phyloP scores from a whole-genome alignment of 30 jellyfish, hydroid and myxozoan species.

The Mastigias papua region DNA sequence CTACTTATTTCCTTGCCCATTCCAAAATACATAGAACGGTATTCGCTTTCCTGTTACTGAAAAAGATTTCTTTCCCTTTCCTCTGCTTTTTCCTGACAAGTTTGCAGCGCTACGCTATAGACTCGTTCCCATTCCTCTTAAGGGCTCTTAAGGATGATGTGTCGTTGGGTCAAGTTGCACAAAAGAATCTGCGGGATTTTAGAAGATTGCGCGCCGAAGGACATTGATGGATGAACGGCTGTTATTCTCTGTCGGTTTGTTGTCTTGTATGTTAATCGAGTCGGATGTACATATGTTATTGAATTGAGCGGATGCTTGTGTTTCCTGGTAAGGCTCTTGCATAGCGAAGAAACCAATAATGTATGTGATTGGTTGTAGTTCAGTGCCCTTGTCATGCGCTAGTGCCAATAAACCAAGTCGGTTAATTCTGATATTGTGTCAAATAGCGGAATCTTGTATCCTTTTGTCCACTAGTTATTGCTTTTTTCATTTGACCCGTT shows the following conservation, averaged over 20 bases:
- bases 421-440: no score
- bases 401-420: no score
- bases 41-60: conserved; percentile 14
- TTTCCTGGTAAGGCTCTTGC: conserved; percentile 50
- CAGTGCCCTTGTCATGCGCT: no score
- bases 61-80: not conserved
- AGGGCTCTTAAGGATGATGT: no score
- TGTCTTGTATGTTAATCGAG: not conserved
- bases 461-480: no score
- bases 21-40: conserved; percentile 1
- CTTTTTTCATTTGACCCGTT: no score
- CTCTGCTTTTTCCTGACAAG: conserved; percentile 14
- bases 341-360: not conserved
- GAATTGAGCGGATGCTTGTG: conserved; percentile 41
- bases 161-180: conserved; percentile 15
- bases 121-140: conserved; percentile 45
- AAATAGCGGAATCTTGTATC: no score
- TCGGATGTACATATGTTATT: not conserved
- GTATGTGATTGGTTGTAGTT: not conserved
- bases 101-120: not conserved
- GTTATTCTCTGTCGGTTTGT: conserved; percentile 17
- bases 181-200: not conserved
- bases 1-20: conserved; percentile 1
- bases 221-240: conserved; percentile 73
- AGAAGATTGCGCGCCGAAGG: conserved; percentile 3